Percentiles rank a stretch among this genome's conserved stretches.
These are phyloP conservation scores for Herpailurus yagouaroundi DNA, from an alignment of 2,113 vertebrate species.

Conservation along the genomic window DNA sequence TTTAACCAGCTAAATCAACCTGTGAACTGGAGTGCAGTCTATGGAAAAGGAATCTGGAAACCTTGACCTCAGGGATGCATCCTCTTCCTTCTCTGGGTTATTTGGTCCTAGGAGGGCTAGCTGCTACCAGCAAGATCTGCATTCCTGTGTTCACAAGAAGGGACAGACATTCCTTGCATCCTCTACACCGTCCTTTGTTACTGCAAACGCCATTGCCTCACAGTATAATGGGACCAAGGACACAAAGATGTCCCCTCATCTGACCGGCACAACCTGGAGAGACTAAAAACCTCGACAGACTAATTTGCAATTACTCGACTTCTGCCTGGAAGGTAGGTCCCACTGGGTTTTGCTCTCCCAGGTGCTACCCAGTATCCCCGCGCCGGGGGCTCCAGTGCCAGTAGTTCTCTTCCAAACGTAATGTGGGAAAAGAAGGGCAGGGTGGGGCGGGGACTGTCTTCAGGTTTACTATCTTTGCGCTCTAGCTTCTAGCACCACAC, in stretches of 20 bases:
- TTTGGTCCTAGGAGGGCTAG: background rate
- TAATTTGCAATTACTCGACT: background rate
- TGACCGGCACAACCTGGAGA: background rate
- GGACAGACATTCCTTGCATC: background rate
- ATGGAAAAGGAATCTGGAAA: background rate
- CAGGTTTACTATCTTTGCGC: background rate
- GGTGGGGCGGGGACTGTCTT: background rate
- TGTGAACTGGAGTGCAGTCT: background rate
- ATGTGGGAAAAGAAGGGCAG: background rate
- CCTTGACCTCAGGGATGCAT: background rate
- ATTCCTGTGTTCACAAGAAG: background rate
- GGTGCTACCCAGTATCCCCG: background rate
- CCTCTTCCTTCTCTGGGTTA: background rate
- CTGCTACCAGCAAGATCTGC: background rate
- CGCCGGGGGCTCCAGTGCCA: background rate
- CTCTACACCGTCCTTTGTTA: slow-evolving; percentile 13
- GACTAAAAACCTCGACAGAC: background rate
- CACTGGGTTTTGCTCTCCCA: background rate
- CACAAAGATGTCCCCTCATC: background rate
- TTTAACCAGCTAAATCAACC: slow-evolving; percentile 15
- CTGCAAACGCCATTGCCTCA: background rate
- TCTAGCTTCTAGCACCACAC: background rate
- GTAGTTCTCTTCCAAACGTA: background rate
- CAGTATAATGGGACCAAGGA: background rate
- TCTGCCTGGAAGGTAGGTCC: background rate